Conservation (phyloP, 2,113 vertebrate species). For the Felis catus region DNA sequence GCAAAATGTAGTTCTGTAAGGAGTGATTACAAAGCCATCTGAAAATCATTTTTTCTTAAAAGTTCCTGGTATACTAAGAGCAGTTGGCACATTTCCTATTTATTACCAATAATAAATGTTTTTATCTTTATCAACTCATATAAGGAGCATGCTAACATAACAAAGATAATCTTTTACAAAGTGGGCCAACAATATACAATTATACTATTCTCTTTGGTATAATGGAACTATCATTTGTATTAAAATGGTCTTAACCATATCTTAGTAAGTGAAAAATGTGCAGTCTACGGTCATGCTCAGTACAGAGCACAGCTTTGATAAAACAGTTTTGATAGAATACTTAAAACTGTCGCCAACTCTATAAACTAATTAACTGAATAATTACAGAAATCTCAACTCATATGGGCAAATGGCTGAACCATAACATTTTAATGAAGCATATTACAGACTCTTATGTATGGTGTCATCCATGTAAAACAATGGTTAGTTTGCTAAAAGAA, state of each 20-base stretch:
- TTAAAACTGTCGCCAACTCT: background rate
- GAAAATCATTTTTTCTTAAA: background rate
- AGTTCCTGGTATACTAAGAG: background rate
- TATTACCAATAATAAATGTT: background rate
- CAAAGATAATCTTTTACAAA: conserved; percentile 15
- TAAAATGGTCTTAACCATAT: background rate
- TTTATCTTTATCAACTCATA: background rate
- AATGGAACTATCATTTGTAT: background rate
- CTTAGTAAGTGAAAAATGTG: background rate
- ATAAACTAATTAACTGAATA: background rate
- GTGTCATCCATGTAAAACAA: background rate
- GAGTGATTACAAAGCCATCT: background rate
- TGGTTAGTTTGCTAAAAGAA: background rate
- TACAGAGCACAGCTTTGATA: background rate
- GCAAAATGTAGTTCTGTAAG: background rate
- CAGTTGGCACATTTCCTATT: background rate
- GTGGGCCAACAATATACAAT: conserved; percentile 3
- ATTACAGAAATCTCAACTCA: background rate
- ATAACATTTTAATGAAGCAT: background rate
- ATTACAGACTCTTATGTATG: background rate
- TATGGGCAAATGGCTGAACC: background rate
- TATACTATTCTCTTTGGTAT: background rate
- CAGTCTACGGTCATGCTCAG: background rate
- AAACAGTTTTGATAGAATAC: background rate
- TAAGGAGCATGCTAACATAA: background rate